Percentiles rank a stretch among this genome's conserved stretches.
phyloP scores from a whole-genome alignment of 2,888 invertebrate species.

The Rhingia campestris region DNA sequence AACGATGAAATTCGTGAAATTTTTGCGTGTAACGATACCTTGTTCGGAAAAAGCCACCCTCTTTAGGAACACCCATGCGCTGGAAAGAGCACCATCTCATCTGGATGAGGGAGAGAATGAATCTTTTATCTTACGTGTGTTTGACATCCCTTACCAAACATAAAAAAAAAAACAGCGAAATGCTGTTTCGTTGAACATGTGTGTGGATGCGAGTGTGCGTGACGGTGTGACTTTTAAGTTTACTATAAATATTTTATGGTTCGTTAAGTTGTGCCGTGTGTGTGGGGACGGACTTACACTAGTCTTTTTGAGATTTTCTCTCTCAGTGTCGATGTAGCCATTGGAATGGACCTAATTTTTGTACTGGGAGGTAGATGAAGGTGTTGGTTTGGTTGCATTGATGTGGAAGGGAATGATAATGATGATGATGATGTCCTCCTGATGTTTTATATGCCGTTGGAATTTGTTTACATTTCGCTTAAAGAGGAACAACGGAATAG shows the following conservation, averaged over 20 bases:
- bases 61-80: conserved; percentile 71
- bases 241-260: conserved; percentile 74
- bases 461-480: conserved; percentile 73
- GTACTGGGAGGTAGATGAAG: conserved; percentile 50
- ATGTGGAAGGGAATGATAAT: conserved; percentile 72
- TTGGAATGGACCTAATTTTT: conserved; percentile 74
- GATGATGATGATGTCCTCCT: conserved; percentile 71
- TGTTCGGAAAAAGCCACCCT: conserved; percentile 67
- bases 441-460: conserved; percentile 72
- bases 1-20: conserved; percentile 82
- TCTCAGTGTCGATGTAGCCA: conserved; percentile 57
- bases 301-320: conserved; percentile 27
- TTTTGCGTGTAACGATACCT: conserved; percentile 74
- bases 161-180: conserved; percentile 5
- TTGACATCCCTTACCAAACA: conserved; percentile 55
- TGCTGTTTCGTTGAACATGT: conserved; percentile 44
- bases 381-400: conserved; percentile 66
- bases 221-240: conserved; percentile 67
- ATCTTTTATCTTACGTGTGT: conserved; percentile 50
- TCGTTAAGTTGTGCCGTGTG: conserved; percentile 67
- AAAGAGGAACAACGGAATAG: conserved; percentile 65
- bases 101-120: conserved; percentile 61
- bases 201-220: conserved; percentile 48
- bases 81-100: conserved; percentile 59
- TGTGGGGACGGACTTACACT: conserved; percentile 7